These are phyloP conservation scores for Epinephelus moara DNA, from an alignment of 2,113 vertebrate species.

Conservation along the genomic window DNA sequence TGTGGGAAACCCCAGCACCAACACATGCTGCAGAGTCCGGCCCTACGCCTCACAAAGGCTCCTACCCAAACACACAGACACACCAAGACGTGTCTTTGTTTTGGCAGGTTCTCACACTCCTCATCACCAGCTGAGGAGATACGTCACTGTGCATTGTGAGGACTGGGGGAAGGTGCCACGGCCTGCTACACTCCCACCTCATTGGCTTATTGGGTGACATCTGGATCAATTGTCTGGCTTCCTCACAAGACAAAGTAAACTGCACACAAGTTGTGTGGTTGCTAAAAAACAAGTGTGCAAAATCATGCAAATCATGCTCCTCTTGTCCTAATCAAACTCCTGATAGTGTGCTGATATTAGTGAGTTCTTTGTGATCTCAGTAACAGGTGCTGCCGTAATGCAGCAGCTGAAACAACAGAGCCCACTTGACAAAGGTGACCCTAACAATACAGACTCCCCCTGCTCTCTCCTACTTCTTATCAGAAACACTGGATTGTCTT, in stretches of 20 bases:
- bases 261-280: conserved; percentile 11
- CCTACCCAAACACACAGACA: conserved; percentile 55
- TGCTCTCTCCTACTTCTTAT: conserved; percentile 50
- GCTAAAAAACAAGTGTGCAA: background rate
- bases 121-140: conserved; percentile 58
- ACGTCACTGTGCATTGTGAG: conserved; percentile 59
- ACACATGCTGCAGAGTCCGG: conserved; percentile 62
- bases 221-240: conserved; percentile 41
- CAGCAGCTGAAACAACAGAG: conserved; percentile 60
- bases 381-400: conserved; percentile 65
- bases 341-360: background rate
- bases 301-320: background rate
- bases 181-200: conserved; percentile 16
- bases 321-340: background rate
- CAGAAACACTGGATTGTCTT: conserved; percentile 78
- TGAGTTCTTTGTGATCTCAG: conserved; percentile 27
- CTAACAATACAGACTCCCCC: conserved; percentile 60
- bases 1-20: conserved; percentile 60
- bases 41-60: conserved; percentile 62
- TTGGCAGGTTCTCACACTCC: conserved; percentile 66
- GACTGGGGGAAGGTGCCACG: conserved; percentile 23
- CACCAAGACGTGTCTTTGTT: conserved; percentile 76
- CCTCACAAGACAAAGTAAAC: conserved; percentile 35
- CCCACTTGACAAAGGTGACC: conserved; percentile 77
- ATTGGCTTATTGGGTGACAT: conserved; percentile 48